These are phyloP conservation scores for Odontophorus gujanensis DNA, from an alignment of 2,113 vertebrate genomes.

Conservation along the genomic window DNA sequence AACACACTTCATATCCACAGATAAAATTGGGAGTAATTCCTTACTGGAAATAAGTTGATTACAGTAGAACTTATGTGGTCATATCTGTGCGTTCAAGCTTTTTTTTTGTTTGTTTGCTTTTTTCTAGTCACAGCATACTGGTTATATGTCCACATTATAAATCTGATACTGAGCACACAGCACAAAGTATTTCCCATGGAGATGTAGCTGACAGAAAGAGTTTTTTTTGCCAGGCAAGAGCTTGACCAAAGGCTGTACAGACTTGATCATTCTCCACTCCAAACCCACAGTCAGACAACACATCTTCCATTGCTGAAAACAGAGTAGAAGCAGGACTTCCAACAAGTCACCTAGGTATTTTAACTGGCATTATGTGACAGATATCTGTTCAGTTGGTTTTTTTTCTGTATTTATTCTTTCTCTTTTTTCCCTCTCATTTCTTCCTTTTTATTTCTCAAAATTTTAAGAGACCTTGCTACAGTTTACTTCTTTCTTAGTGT, in stretches of 20 bases:
- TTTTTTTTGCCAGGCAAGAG: neutral
- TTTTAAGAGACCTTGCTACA: neutral
- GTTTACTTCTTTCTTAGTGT: neutral
- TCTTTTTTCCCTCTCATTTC: rapidly evolving
- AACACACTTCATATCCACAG: neutral
- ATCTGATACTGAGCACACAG: neutral
- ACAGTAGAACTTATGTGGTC: neutral
- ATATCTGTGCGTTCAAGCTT: neutral
- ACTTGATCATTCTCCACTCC: neutral
- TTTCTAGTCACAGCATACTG: neutral
- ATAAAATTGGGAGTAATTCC: neutral
- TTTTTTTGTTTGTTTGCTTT: neutral
- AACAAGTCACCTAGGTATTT: neutral
- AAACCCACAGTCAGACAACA: neutral
- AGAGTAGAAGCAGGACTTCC: neutral
- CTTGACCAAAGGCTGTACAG: neutral
- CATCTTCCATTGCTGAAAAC: neutral
- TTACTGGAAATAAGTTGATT: neutral
- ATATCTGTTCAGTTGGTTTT: neutral
- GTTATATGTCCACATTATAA: neutral
- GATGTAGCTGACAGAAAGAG: neutral
- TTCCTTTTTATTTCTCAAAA: neutral
- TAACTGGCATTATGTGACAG: neutral
- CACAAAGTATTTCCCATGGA: neutral
- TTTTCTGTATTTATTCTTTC: neutral